Evolutionary conservation across 2,113 vertebrate species (phyloP).

Genomic region (Syngnathus scovelli): DNA sequence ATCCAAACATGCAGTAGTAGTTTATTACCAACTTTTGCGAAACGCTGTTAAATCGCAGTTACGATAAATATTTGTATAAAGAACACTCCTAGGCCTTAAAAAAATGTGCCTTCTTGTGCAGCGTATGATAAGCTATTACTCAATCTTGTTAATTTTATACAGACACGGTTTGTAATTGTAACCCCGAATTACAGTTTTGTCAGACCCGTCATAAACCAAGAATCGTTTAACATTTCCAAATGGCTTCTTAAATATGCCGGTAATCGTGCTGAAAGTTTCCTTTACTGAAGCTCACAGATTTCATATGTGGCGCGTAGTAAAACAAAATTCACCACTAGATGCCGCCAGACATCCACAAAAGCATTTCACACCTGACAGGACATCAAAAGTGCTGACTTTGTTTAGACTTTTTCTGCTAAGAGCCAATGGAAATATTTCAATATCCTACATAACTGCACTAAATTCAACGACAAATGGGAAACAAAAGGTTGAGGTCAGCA

Average conservation of each 20-base stretch:
- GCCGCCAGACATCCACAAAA: slow-evolving; percentile 42
- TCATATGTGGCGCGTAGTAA: slow-evolving; percentile 7
- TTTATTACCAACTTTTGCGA: background rate
- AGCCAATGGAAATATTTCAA: background rate
- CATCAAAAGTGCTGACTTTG: slow-evolving; percentile 6
- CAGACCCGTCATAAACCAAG: background rate
- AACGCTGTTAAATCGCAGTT: background rate
- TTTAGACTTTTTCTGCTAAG: background rate
- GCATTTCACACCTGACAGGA: background rate
- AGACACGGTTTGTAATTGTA: too few relatives aligned
- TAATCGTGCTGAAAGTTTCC: too few relatives aligned
- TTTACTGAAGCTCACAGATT: background rate
- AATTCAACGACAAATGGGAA: background rate
- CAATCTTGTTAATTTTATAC: too few relatives aligned
- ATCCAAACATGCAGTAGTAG: background rate
- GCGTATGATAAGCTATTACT: background rate
- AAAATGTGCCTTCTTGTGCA: background rate
- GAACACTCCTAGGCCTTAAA: background rate
- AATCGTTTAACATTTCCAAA: too few relatives aligned
- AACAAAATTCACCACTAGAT: slow-evolving; percentile 39
- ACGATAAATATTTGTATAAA: background rate
- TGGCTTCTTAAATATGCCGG: too few relatives aligned
- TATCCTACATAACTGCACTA: background rate
- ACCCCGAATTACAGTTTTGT: background rate
- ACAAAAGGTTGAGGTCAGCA: background rate